Conservation (phyloP, 1,140 invertebrate species). For the Drosophila funebris region DNA sequence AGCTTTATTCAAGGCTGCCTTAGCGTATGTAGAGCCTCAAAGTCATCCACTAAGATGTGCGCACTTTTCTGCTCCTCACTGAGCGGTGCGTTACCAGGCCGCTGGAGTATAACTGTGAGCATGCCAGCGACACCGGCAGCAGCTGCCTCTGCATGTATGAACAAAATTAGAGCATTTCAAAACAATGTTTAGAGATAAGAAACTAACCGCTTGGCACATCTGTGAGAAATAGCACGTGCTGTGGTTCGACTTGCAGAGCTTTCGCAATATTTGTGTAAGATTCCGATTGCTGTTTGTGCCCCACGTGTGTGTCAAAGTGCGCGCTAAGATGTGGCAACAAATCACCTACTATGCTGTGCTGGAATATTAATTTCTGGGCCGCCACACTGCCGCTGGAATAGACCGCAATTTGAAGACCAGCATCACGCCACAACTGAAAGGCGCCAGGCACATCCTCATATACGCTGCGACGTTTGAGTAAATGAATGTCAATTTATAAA, state of each 20-base stretch:
- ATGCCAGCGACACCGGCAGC: constrained; percentile 91
- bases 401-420: constrained; percentile 90
- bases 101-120: constrained; percentile 87
- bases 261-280: constrained; percentile 91
- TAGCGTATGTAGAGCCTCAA: constrained; percentile 30
- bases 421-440: constrained; percentile 88
- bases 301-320: constrained; percentile 94
- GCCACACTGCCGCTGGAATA: constrained; percentile 96
- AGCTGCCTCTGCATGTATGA: constrained; percentile 87
- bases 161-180: neutral
- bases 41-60: constrained; percentile 29
- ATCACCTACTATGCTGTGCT: constrained; percentile 90
- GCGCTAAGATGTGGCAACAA: constrained; percentile 89
- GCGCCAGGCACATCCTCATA: constrained; percentile 92
- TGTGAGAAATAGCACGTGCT: constrained; percentile 92
- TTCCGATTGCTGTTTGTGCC: constrained; percentile 89
- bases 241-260: constrained; percentile 86
- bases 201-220: constrained; percentile 91
- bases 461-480: constrained; percentile 86
- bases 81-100: constrained; percentile 89
- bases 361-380: constrained; percentile 95
- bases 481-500: neutral
- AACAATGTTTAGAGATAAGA: neutral
- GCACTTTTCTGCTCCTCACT: constrained; percentile 59
- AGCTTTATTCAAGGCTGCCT: constrained; percentile 21